Percentiles rank a stretch among this genome's conserved stretches.
phyloP scores from a whole-genome alignment of 2,797 vertebrate genomes.

The Acanthis flammea region DNA sequence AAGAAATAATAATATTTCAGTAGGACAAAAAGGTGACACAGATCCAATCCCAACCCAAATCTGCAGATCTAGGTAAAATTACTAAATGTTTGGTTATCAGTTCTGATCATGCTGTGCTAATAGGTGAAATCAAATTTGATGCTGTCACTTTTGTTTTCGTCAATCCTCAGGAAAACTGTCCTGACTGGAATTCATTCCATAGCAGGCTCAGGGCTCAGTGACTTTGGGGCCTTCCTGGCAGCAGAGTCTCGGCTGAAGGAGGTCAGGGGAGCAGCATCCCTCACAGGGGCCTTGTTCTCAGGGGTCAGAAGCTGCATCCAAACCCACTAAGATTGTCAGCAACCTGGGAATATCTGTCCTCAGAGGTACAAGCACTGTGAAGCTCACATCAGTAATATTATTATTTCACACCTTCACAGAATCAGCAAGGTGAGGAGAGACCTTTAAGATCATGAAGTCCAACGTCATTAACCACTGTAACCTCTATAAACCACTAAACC shows the following conservation, averaged over 20 bases:
- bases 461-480: background rate
- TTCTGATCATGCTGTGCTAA: background rate
- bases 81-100: background rate
- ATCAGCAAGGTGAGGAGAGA: background rate
- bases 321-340: rapidly evolving
- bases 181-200: background rate
- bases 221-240: background rate
- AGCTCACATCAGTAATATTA: background rate
- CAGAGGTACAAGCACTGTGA: rapidly evolving
- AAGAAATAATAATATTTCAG: background rate
- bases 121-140: background rate
- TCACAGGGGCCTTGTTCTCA: background rate
- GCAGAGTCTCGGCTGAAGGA: background rate
- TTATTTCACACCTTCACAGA: background rate
- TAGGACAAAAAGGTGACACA: background rate
- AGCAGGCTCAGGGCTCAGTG: background rate
- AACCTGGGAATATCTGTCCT: background rate
- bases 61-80: background rate
- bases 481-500: background rate
- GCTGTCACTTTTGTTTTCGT: background rate
- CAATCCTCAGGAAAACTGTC: background rate
- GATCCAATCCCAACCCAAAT: background rate
- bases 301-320: background rate
- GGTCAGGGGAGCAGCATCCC: rapidly evolving
- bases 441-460: background rate